These are phyloP conservation scores for Sebastes minor DNA, from an alignment of 2,797 vertebrate species.

Conservation along the genomic window DNA sequence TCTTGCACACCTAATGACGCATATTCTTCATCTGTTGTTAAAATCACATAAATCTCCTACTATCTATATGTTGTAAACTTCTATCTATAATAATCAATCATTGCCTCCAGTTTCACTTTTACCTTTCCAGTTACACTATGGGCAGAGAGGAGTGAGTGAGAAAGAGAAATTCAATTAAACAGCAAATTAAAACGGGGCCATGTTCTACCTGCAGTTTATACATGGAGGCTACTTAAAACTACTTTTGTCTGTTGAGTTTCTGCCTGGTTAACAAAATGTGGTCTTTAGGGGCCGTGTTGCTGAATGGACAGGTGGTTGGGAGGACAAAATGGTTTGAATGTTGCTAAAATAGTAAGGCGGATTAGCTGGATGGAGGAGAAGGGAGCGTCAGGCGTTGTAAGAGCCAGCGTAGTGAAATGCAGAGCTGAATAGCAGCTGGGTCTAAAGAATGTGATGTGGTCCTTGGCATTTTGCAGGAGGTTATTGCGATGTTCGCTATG, in stretches of 20 bases:
- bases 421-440: constrained; percentile 47
- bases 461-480: constrained; percentile 23
- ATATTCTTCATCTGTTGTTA: not conserved
- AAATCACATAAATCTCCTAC: not conserved
- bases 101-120: not conserved
- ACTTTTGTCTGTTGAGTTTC: not conserved
- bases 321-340: not conserved
- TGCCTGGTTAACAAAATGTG: not conserved
- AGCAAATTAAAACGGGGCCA: not conserved
- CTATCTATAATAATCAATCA: not conserved
- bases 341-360: not conserved
- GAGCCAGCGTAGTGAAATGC: not conserved
- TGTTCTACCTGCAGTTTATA: not conserved
- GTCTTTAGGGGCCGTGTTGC: not conserved
- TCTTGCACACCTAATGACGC: not conserved
- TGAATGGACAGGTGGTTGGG: not conserved
- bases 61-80: not conserved
- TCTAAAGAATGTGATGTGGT: constrained; percentile 71
- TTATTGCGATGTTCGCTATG: not conserved
- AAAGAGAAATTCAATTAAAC: not conserved
- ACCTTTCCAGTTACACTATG: not conserved
- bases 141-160: not conserved
- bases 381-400: not conserved
- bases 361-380: not conserved
- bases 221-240: not conserved